A percentile compares a stretch with the other conserved stretches of the same genome.
Evolutionary conservation across 1,140 invertebrate species (phyloP).

Genomic region (Hesperophylax magnus): DNA sequence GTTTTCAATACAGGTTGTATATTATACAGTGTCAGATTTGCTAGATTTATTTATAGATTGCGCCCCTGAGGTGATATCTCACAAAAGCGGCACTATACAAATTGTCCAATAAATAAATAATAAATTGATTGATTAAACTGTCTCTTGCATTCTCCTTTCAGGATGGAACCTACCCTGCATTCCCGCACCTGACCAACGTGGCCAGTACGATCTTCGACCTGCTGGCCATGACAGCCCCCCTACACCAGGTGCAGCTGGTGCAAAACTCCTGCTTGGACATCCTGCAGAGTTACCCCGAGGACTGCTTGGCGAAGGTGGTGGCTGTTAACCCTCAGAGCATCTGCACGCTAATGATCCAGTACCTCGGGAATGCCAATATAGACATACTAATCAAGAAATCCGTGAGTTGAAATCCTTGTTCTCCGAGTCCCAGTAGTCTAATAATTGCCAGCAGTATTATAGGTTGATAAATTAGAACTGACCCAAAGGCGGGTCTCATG

Average conservation of each 20-base stretch:
- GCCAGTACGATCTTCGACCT: conserved; percentile 21
- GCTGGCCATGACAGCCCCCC: conserved; percentile 18
- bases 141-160: conserved; percentile 13
- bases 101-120: too few relatives aligned
- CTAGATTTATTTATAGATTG: too few relatives aligned
- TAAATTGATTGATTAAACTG: not conserved
- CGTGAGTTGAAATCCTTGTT: not conserved
- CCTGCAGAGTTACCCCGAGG: conserved; percentile 1
- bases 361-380: conserved; percentile 26
- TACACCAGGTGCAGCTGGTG: conserved; percentile 20
- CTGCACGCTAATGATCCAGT: conserved; percentile 24
- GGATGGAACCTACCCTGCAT: conserved; percentile 39
- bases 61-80: too few relatives aligned
- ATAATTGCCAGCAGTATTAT: too few relatives aligned
- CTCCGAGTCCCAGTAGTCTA: too few relatives aligned
- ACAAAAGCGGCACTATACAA: too few relatives aligned
- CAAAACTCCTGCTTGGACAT: conserved; percentile 25
- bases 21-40: too few relatives aligned
- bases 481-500: too few relatives aligned
- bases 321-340: not conserved
- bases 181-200: conserved; percentile 7
- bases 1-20: too few relatives aligned
- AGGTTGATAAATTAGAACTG: too few relatives aligned
- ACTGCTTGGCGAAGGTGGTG: not conserved
- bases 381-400: conserved; percentile 40